phyloP scores from a whole-genome alignment of 2,113 vertebrate species.

The Conger conger region DNA sequence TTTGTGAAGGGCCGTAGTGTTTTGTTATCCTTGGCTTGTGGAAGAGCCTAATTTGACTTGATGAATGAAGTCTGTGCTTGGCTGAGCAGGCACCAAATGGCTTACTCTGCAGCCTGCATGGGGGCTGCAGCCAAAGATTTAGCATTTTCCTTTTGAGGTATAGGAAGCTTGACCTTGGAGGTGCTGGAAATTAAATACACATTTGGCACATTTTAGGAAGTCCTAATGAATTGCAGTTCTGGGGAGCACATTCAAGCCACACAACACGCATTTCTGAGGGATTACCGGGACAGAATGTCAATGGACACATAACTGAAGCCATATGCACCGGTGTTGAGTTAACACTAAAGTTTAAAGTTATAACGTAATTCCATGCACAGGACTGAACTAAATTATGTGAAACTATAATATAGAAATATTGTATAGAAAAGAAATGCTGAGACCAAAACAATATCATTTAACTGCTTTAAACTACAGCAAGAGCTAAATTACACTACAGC shows the following conservation, averaged over 20 bases:
- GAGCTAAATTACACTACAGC: neutral
- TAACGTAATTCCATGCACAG: neutral
- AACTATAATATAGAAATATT: too few relatives aligned
- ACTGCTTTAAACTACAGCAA: neutral
- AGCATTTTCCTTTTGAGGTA: neutral
- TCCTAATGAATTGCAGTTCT: slow-evolving; percentile 14
- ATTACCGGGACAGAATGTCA: neutral
- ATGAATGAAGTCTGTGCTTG: slow-evolving; percentile 26
- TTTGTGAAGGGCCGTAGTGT: slow-evolving; percentile 5
- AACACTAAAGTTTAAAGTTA: neutral
- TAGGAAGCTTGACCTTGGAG: neutral
- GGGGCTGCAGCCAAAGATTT: neutral
- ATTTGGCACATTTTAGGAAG: neutral
- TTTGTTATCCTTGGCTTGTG: slow-evolving; percentile 16
- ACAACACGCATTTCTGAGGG: slow-evolving; percentile 8
- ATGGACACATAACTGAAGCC: neutral
- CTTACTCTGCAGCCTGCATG: neutral
- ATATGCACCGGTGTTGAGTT: neutral
- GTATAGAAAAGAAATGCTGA: neutral
- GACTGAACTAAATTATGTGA: neutral
- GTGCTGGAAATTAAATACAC: neutral
- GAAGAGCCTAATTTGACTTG: slow-evolving; percentile 25
- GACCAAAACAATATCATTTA: neutral
- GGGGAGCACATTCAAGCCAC: neutral
- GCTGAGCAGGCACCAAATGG: slow-evolving; percentile 7